phyloP scores from a whole-genome alignment of 2,113 vertebrate genomes.

The Corythornis vintsioides region DNA sequence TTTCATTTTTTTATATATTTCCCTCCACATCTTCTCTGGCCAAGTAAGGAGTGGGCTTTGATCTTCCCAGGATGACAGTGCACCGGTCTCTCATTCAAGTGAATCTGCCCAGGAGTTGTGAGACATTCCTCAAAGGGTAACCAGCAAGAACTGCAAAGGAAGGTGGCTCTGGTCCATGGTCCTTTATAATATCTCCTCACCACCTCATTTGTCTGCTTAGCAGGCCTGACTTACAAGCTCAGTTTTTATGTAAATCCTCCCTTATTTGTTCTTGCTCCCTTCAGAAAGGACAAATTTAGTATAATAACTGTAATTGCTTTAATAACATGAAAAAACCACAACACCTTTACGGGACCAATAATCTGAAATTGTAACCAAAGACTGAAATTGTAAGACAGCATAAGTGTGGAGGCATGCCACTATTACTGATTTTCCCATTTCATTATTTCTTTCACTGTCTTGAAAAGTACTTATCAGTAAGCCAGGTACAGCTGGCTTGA shows the following conservation, averaged over 20 bases:
- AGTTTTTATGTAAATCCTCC: constrained; percentile 66
- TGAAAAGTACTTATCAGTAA: constrained; percentile 4
- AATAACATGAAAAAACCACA: constrained; percentile 42
- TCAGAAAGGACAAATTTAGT: constrained; percentile 68
- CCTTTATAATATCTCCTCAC: neutral
- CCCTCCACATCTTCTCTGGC: neutral
- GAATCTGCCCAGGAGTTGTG: constrained; percentile 34
- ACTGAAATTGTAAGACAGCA: constrained; percentile 48
- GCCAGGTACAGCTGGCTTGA: neutral
- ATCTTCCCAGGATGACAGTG: constrained; percentile 16
- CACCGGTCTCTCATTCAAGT: constrained; percentile 21
- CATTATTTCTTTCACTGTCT: neutral
- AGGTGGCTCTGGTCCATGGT: neutral
- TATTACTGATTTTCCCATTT: constrained; percentile 19
- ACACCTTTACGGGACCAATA: constrained; percentile 66
- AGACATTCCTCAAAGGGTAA: constrained; percentile 58
- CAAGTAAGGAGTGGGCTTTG: neutral
- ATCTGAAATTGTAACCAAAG: constrained; percentile 59
- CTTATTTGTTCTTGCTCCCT: constrained; percentile 65
- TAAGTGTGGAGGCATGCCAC: constrained; percentile 61
- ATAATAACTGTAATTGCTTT: constrained; percentile 69
- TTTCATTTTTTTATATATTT: no score
- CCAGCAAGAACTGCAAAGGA: neutral
- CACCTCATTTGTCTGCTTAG: neutral
- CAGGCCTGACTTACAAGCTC: constrained; percentile 37